These are phyloP conservation scores for Menura novaehollandiae DNA, from an alignment of 2,113 vertebrate genomes.

Conservation along the genomic window DNA sequence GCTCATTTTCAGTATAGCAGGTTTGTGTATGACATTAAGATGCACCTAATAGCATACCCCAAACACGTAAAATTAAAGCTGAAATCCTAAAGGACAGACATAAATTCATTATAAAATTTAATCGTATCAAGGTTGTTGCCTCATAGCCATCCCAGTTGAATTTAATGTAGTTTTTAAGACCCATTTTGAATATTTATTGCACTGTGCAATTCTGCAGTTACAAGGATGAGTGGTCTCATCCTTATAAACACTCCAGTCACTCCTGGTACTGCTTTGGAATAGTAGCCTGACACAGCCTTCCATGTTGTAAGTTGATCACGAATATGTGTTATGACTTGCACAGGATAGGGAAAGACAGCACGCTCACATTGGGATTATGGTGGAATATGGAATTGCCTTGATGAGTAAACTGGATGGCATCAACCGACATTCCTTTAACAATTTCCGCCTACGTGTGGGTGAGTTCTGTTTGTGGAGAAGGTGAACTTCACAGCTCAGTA, in stretches of 20 bases:
- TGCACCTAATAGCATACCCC: neutral
- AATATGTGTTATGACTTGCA: neutral
- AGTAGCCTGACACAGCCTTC: neutral
- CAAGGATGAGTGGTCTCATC: no score
- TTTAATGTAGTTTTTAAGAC: neutral
- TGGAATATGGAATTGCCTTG: constrained; percentile 93
- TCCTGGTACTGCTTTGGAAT: neutral
- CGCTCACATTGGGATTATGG: constrained; percentile 92
- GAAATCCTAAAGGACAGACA: neutral
- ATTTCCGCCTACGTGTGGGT: constrained; percentile 93
- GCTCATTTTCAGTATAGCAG: neutral
- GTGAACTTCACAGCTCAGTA: fast-evolving
- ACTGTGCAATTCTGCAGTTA: neutral
- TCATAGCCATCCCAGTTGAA: neutral
- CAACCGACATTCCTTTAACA: constrained; percentile 97
- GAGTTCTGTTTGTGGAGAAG: constrained; percentile 14
- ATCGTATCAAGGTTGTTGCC: fast-evolving
- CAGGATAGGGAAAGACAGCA: constrained; percentile 89
- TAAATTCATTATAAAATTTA: neutral
- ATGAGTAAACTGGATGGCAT: constrained; percentile 97
- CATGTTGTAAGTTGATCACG: neutral
- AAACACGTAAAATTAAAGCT: neutral
- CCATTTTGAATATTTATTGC: neutral
- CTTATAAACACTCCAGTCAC: neutral
- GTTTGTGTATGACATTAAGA: neutral